Conservation (phyloP, 2,113 vertebrate species). For the Toxotes chatareus region DNA sequence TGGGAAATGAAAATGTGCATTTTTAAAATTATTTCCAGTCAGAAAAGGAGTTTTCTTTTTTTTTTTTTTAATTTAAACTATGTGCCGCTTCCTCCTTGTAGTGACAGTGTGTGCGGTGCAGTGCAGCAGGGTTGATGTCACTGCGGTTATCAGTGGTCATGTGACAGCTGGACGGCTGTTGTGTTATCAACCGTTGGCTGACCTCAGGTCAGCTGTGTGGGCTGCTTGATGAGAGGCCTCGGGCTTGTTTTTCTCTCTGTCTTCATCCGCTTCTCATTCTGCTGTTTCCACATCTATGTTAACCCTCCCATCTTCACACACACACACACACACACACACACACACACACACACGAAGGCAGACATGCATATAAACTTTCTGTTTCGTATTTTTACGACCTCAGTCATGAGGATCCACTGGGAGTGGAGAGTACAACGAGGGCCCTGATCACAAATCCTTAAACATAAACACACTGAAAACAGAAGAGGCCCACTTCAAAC, state of each 20-base stretch:
- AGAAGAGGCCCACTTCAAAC: constrained; percentile 69
- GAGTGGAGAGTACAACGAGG: constrained; percentile 12
- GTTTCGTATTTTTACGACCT: constrained; percentile 30
- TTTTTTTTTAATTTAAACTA: background rate
- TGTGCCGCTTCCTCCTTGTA: constrained; percentile 3
- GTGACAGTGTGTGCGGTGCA: constrained; percentile 26
- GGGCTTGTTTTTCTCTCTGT: constrained; percentile 67
- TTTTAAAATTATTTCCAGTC: too few relatives aligned
- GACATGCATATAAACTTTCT: constrained; percentile 5
- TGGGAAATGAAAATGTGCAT: too few relatives aligned
- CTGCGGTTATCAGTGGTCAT: constrained; percentile 55
- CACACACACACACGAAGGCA: constrained; percentile 8
- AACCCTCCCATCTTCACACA: constrained; percentile 17
- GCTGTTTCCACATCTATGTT: constrained; percentile 41
- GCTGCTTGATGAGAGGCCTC: constrained; percentile 59
- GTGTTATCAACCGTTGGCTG: constrained; percentile 61
- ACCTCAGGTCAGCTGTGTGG: constrained; percentile 67
- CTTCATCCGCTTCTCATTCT: constrained; percentile 64
- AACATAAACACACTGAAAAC: constrained; percentile 62
- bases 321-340: constrained; percentile 17
- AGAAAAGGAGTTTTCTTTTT: too few relatives aligned
- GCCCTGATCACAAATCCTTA: constrained; percentile 52
- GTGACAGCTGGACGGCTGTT: constrained; percentile 40
- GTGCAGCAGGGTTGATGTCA: constrained; percentile 21
- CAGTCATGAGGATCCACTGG: constrained; percentile 14